Evolutionary conservation across 2,113 vertebrate genomes (phyloP), one percentile per base, ranked within the genome.

Genomic region (Cyprinodon variegatus): DNA sequence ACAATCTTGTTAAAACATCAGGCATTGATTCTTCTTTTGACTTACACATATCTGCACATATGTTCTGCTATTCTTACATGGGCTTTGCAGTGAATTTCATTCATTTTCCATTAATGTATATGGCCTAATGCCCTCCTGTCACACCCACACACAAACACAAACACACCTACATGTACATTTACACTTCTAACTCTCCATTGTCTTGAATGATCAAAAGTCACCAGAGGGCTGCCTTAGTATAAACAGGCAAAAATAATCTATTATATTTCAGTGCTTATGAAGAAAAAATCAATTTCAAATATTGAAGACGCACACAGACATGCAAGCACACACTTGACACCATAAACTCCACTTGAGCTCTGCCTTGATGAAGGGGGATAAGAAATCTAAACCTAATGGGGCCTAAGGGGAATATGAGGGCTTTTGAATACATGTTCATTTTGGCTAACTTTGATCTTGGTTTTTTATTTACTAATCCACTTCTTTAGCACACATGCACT

Each of bases 251-350:
- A 85, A 83, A 83, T 81, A 68, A 68, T 63, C 74, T 69, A 74
- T 89, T 86, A 88, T 89, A 91, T 89, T 88, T 90, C 86, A 79
- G 22, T 29, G 77, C 77, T 85, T 70, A 73, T 81, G 83, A 81
- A 66, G 61, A 81, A 38, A 83, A 74, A 79, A 70, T 82, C 82
- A 4, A 39, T 85, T 81, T 79, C 77, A 79, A 78, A 71, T 69
- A 68, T 77, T 70, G 74, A 79, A 82, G 60, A 83, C 48, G 70
- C 61, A 72, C 67, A 69, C 36, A 61, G 40, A 72, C 10, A 81
- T 45, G 36, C 70, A 38, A 39, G 36, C 60, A 71, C 65, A 77
- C 65, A 20, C 29, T 4, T 70, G 11, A 69, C 65, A 13, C 65
- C 17, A 64, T 81, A 74, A 75, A 79, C 37, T 71, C 65, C 29